These are phyloP conservation scores for Ondatra zibethicus DNA, from an alignment of 2,113 vertebrate species.

Conservation along the genomic window DNA sequence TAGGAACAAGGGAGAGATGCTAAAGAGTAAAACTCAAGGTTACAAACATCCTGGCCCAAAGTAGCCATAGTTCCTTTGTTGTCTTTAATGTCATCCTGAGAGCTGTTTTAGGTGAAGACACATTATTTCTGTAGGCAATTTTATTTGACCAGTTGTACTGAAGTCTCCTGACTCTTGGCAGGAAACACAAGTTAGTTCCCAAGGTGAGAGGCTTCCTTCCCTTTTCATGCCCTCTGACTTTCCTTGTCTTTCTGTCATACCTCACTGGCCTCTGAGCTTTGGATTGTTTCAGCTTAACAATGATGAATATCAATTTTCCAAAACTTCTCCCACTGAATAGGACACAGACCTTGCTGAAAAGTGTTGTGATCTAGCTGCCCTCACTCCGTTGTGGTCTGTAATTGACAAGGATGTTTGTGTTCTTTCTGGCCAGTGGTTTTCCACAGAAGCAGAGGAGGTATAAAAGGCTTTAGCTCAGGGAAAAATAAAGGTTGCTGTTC, in stretches of 20 bases:
- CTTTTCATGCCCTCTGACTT: background rate
- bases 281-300: background rate
- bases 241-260: background rate
- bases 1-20: background rate
- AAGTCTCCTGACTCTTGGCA: background rate
- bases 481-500: too few relatives aligned
- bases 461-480: too few relatives aligned
- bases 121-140: background rate
- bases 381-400: too few relatives aligned
- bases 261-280: background rate
- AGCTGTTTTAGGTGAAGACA: background rate
- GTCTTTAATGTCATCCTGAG: background rate
- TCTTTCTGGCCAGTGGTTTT: too few relatives aligned
- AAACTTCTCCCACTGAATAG: background rate
- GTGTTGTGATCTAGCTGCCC: too few relatives aligned
- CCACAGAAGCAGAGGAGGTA: too few relatives aligned
- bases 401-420: too few relatives aligned
- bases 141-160: background rate
- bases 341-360: background rate
- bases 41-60: background rate
- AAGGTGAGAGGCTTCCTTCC: background rate
- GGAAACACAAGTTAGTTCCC: too few relatives aligned
- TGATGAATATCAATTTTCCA: background rate
- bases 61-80: background rate
- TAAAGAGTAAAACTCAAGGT: background rate